Percentiles rank a stretch among this genome's conserved stretches.
Evolutionary conservation across 2,113 vertebrate species (phyloP).

Genomic region (Procapra przewalskii): DNA sequence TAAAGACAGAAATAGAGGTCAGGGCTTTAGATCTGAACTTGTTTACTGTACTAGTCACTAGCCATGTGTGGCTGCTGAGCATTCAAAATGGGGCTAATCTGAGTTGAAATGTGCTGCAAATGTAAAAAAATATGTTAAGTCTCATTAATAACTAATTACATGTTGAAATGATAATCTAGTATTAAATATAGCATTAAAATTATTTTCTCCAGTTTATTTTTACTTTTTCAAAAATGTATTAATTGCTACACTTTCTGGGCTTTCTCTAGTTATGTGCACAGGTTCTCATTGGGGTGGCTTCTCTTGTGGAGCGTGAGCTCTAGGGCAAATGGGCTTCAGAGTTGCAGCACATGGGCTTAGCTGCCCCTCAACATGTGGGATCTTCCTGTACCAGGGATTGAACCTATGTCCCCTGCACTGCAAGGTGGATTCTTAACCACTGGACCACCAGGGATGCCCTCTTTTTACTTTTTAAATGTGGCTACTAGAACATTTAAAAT

Average conservation of each 20-base stretch:
- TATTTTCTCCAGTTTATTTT: not conserved
- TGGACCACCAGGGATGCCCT: not conserved
- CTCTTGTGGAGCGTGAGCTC: not conserved
- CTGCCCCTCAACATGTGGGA: not conserved
- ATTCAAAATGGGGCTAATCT: not conserved
- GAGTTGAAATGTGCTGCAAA: not conserved
- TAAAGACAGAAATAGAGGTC: not conserved
- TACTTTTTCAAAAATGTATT: not conserved
- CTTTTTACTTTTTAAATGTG: not conserved
- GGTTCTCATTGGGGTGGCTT: not conserved
- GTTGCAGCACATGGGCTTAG: not conserved
- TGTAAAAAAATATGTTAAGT: not conserved
- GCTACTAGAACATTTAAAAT: not conserved
- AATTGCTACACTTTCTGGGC: not conserved
- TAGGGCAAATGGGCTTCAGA: not conserved
- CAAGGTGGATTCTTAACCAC: not conserved
- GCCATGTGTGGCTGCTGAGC: not conserved
- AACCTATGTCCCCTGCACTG: not conserved
- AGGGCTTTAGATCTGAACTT: not conserved
- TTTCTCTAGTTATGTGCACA: not conserved
- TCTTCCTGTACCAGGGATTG: not conserved
- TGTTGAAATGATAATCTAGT: not conserved
- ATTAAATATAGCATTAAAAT: not conserved
- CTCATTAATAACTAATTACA: not conserved
- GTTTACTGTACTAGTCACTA: not conserved